Evolutionary conservation across 92 coral and sea anemone species (phyloP).

Genomic region (Scolanthus callimorphus): DNA sequence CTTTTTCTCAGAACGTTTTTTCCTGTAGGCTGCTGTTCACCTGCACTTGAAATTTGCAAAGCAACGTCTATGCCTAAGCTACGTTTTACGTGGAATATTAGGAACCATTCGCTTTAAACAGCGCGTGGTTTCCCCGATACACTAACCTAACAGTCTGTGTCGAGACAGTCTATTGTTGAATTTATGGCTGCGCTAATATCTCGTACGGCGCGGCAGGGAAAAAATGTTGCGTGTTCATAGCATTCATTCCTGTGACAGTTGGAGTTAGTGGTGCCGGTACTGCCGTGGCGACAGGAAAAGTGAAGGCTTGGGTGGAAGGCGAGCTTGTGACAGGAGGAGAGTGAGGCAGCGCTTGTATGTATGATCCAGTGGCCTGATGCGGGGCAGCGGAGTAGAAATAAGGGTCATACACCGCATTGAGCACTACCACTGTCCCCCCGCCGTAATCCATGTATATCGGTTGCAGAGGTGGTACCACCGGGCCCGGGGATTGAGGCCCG

Average conservation of each 20-base stretch:
- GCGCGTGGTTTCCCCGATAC: no score
- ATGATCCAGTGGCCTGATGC: no score
- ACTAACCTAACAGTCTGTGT: no score
- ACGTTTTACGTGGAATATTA: no score
- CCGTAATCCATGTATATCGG: conserved; percentile 56
- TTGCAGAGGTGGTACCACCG: conserved; percentile 26
- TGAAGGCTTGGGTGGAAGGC: conserved; percentile 23
- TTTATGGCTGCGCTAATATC: conserved; percentile 44
- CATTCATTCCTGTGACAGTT: conserved; percentile 31
- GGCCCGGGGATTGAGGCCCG: conserved; percentile 38
- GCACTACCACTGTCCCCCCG: conserved; percentile 59
- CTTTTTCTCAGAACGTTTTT: no score
- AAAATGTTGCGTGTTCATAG: conserved; percentile 51
- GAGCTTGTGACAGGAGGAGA: conserved; percentile 43
- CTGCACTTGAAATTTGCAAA: no score
- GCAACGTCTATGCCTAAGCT: no score
- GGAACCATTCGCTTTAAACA: no score
- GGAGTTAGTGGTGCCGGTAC: conserved; percentile 52
- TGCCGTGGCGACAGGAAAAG: conserved; percentile 9
- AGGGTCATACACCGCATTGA: conserved; percentile 58
- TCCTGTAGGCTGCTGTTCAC: no score
- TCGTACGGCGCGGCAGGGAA: conserved; percentile 55
- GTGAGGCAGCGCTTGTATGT: conserved; percentile 32
- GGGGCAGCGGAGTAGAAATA: conserved; percentile 44
- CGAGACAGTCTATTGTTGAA: conserved; percentile 33